Evolutionary conservation across 2,888 invertebrate species (phyloP), one percentile per base, ranked within the genome.

Genomic region (Calliphora vomitoria): DNA sequence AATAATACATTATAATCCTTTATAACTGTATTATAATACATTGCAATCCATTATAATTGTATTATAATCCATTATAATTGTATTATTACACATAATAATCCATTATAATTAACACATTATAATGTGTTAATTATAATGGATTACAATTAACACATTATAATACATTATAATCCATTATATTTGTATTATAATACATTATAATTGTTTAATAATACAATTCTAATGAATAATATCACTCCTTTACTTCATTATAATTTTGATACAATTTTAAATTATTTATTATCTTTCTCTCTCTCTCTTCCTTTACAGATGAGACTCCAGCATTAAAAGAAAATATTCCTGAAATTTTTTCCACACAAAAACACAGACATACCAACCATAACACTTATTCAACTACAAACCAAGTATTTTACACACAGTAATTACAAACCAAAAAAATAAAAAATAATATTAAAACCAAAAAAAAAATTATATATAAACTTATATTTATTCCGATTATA

Each of bases 281-380:
- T 58, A 11, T 18, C 3, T 62, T 18, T 38, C 2, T 60, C 10
- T n/a, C 69, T 69, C 18, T 38, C 25, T 75, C 81, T 79, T 74
- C 55, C 75, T 82, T 88, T 90, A 18, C 90, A 91, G 91, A 91
- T 90, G 88, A 88, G 88, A 89, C 88, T 89, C 88, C 90, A 89
- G 89, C 89, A 90, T 90, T 88, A 78, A 89, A 89, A 87, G 84
- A 86, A 89, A 55, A 53, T 76, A 86, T 83, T 89, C 86, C 86
- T 85, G 87, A 82, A 15, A 62, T 81, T 88, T 80, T 86, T 81
- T 81, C 47, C 62, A 69, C 44, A 71, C 35, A 35, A 35, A 53
- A 35, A 38, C 66, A 68, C 76, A 75, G 76, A 81, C 62, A 81
- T 41, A 31, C 38, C 75, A 8, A 66, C 44, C 31, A 69, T 50